Evolutionary conservation across 1,140 invertebrate species (phyloP).

Genomic region (Cardiocondyla obscurior): DNA sequence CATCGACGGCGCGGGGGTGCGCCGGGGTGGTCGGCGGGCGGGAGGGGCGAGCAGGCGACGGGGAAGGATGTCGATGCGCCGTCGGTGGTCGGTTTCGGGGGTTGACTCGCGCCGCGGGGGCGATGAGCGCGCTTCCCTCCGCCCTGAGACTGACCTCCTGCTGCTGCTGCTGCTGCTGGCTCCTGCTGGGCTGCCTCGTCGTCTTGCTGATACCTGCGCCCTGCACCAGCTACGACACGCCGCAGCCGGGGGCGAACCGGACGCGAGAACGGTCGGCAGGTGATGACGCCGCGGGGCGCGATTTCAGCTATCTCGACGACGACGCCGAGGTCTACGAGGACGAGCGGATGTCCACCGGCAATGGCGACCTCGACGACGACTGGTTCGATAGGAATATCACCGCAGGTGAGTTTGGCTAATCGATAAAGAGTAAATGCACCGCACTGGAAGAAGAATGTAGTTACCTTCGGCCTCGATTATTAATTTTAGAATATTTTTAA

Average conservation of each 20-base stretch:
- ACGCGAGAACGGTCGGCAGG: conserved; percentile 40
- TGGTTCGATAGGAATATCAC: conserved; percentile 22
- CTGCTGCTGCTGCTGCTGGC: conserved; percentile 79
- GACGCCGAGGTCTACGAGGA: conserved; percentile 66
- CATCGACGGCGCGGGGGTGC: conserved; percentile 54
- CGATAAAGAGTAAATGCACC: background rate
- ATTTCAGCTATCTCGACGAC: conserved; percentile 49
- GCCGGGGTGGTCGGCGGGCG: conserved; percentile 57
- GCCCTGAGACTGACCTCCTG: conserved; percentile 81
- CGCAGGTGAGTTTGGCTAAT: conserved; percentile 65
- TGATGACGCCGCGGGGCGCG: conserved; percentile 63
- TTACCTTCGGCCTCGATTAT: too few species aligned
- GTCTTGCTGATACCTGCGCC: conserved; percentile 73
- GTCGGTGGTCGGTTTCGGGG: conserved; percentile 83
- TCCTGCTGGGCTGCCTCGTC: conserved; percentile 76
- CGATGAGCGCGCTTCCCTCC: conserved; percentile 83
- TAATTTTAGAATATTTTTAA: too few species aligned
- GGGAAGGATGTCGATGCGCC: conserved; percentile 83
- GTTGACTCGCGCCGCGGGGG: conserved; percentile 83
- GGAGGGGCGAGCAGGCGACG: conserved; percentile 65
- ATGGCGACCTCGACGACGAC: conserved; percentile 77
- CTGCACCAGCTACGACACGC: conserved; percentile 48
- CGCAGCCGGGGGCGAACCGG: conserved; percentile 37
- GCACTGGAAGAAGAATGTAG: too few species aligned
- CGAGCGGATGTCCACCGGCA: conserved; percentile 64